Evolutionary conservation across 2,888 invertebrate genomes (phyloP).

Genomic region (Archips xylosteana): DNA sequence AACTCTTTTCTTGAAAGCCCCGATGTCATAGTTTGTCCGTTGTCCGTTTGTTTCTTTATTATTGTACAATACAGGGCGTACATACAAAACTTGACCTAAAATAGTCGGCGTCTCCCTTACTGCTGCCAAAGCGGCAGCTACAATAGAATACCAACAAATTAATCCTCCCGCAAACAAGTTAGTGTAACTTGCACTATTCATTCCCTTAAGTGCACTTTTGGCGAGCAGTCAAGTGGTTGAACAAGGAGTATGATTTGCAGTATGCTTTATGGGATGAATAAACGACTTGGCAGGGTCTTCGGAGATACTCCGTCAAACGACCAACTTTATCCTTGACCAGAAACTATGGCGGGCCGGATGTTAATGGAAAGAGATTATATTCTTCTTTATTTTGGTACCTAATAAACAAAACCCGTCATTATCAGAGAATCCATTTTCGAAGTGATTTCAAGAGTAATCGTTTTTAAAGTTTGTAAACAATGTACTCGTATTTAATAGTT

Average conservation of each 20-base stretch:
- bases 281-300: constrained; percentile 21
- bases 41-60: no score
- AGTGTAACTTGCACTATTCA: constrained; percentile 42
- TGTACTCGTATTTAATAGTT: no score
- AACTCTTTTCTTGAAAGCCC: no score
- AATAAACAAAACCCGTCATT: no score
- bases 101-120: background rate
- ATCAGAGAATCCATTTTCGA: no score
- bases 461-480: no score
- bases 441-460: no score
- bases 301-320: background rate
- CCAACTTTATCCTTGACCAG: background rate
- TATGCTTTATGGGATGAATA: constrained; percentile 14
- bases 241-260: constrained; percentile 36
- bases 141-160: constrained; percentile 36
- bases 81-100: background rate
- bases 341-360: background rate
- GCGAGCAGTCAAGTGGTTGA: constrained; percentile 38
- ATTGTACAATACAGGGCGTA: no score
- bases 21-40: no score
- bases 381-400: no score
- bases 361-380: no score
- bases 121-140: constrained; percentile 12
- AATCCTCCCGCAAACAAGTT: constrained; percentile 36
- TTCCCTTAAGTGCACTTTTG: constrained; percentile 47